Percentiles rank a stretch among this genome's conserved stretches.
Evolutionary conservation across 2,797 vertebrate genomes (phyloP).

Genomic region (Hipposideros larvatus): DNA sequence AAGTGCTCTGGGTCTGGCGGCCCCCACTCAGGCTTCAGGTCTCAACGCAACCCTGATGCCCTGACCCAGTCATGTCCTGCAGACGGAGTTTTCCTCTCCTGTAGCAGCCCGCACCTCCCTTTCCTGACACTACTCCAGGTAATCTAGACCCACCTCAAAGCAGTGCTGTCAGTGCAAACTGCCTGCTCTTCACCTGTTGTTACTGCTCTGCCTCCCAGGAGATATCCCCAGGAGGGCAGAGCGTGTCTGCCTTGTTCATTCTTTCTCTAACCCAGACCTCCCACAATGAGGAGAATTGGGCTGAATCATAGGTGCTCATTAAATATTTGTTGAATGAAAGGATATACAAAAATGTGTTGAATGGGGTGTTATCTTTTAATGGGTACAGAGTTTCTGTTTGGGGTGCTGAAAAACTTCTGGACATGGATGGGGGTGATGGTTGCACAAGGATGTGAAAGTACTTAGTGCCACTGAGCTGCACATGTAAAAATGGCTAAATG

Average conservation of each 20-base stretch:
- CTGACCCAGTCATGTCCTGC: not conserved
- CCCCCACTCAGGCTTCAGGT: not conserved
- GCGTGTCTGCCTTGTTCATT: not conserved
- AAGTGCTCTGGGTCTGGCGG: not conserved
- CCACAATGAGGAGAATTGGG: not conserved
- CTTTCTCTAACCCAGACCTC: not conserved
- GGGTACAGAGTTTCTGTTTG: not conserved
- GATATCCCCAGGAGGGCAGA: not conserved
- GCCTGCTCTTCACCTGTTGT: not conserved
- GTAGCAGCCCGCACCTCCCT: not conserved
- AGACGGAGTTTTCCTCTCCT: not conserved
- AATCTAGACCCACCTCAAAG: not conserved
- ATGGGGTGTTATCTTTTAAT: not conserved
- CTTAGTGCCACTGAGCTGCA: not conserved
- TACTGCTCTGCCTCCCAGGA: too few species aligned
- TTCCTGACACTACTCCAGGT: not conserved
- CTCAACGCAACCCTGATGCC: not conserved
- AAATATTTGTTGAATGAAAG: not conserved
- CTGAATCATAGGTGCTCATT: not conserved
- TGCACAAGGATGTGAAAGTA: accelerated
- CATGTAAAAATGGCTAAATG: not conserved
- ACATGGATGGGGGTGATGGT: not conserved
- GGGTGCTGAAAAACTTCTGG: not conserved
- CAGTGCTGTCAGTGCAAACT: not conserved
- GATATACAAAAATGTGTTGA: not conserved